Percentiles rank a stretch among this genome's conserved stretches.
Conservation (phyloP, 1,140 invertebrate genomes). For the Venturia canescens region DNA sequence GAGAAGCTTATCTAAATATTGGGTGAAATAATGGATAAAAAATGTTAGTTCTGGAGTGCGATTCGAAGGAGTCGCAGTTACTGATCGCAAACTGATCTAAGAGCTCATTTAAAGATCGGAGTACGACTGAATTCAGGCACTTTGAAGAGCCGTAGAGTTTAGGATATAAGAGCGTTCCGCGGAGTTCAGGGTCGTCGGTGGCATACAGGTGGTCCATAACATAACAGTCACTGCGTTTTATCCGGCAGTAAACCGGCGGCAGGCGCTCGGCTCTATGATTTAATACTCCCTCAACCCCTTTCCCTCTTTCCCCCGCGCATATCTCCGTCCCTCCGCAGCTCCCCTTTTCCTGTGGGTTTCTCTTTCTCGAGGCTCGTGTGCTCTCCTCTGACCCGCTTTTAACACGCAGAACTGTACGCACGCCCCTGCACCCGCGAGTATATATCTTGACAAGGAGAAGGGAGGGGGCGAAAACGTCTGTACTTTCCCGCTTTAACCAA, state of each 20-base stretch:
- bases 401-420: slow-evolving; percentile 66
- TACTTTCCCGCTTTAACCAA: slow-evolving; percentile 42
- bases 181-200: slow-evolving; percentile 74
- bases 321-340: slow-evolving; percentile 52
- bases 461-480: slow-evolving; percentile 48
- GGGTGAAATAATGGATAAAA: too few species aligned
- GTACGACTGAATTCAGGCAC: not conserved
- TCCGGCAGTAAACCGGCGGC: slow-evolving; percentile 77
- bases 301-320: slow-evolving; percentile 49
- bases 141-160: not conserved
- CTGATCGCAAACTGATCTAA: too few species aligned
- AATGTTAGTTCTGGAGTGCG: too few species aligned
- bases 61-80: too few species aligned
- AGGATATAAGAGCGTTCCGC: slow-evolving; percentile 3
- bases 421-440: slow-evolving; percentile 54
- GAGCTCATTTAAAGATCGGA: too few species aligned
- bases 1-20: too few species aligned
- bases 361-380: slow-evolving; percentile 24
- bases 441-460: slow-evolving; percentile 36
- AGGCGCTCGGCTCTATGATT: slow-evolving; percentile 76
- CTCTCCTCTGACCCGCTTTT: slow-evolving; percentile 44
- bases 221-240: slow-evolving; percentile 78
- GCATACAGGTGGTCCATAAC: slow-evolving; percentile 78
- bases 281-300: slow-evolving; percentile 73
- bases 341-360: slow-evolving; percentile 39